These are phyloP conservation scores for Copsychus sechellarum DNA, from an alignment of 2,113 vertebrate species.

Conservation along the genomic window DNA sequence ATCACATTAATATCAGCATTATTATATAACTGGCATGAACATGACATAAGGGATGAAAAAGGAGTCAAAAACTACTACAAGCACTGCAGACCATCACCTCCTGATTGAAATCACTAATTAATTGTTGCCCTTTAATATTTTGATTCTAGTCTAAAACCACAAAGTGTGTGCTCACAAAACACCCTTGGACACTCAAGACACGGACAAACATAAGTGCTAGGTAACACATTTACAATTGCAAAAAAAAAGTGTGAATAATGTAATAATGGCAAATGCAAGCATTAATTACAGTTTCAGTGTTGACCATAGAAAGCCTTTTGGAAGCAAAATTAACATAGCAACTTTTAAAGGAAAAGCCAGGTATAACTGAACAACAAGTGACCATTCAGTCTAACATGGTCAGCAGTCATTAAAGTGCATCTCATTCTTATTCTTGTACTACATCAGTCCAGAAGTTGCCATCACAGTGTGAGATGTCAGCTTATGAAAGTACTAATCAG, in stretches of 20 bases:
- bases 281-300: conserved; percentile 31
- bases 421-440: background rate
- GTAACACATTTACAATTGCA: background rate
- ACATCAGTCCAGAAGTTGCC: background rate
- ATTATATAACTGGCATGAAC: background rate
- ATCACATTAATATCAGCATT: background rate
- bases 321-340: background rate
- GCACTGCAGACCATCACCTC: background rate
- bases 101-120: background rate
- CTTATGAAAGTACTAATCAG: background rate
- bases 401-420: background rate
- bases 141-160: background rate
- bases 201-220: background rate
- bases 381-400: background rate
- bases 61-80: background rate
- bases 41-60: background rate
- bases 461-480: conserved; percentile 20
- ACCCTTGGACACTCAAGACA: background rate
- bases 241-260: conserved; percentile 18
- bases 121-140: background rate
- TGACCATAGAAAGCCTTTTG: background rate
- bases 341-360: conserved; percentile 8
- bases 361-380: background rate
- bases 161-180: background rate
- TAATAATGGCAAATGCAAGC: background rate